These are phyloP conservation scores for Peromyscus melanophrys DNA, from an alignment of 2,797 vertebrate genomes.

Conservation along the genomic window DNA sequence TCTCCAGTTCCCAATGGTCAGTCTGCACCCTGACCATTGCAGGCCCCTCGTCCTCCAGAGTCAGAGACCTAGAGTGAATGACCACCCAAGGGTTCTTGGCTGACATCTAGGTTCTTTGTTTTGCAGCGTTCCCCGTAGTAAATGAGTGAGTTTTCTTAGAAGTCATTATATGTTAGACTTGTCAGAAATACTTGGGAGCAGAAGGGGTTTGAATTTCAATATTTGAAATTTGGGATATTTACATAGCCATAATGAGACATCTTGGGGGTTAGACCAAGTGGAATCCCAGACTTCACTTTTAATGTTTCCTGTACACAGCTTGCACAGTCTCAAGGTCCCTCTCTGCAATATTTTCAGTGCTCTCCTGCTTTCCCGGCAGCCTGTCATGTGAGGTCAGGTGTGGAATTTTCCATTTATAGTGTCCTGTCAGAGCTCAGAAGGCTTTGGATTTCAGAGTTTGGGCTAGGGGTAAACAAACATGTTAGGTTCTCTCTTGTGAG, in stretches of 20 bases:
- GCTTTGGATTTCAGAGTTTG: background rate
- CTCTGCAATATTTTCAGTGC: background rate
- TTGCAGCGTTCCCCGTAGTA: background rate
- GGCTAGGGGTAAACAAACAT: background rate
- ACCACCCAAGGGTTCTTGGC: background rate
- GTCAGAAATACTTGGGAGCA: background rate
- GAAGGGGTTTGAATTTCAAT: background rate
- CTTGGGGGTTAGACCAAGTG: background rate
- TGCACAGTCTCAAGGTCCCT: background rate
- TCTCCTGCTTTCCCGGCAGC: background rate
- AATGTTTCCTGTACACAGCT: background rate
- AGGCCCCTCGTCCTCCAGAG: background rate
- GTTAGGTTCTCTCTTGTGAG: background rate
- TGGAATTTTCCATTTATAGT: background rate
- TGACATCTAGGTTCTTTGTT: background rate
- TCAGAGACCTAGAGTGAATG: background rate
- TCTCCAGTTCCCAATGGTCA: background rate
- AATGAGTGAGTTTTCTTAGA: constrained; percentile 14
- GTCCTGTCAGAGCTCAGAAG: background rate
- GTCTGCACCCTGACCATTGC: background rate
- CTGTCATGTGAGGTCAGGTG: background rate
- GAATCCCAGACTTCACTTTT: background rate
- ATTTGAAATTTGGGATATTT: background rate
- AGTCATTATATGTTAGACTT: background rate
- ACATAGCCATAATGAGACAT: background rate